A percentile compares a stretch with the other conserved stretches of the same genome.
Evolutionary conservation across 2,113 vertebrate genomes (phyloP).

Genomic region (Ifrita kowaldi): DNA sequence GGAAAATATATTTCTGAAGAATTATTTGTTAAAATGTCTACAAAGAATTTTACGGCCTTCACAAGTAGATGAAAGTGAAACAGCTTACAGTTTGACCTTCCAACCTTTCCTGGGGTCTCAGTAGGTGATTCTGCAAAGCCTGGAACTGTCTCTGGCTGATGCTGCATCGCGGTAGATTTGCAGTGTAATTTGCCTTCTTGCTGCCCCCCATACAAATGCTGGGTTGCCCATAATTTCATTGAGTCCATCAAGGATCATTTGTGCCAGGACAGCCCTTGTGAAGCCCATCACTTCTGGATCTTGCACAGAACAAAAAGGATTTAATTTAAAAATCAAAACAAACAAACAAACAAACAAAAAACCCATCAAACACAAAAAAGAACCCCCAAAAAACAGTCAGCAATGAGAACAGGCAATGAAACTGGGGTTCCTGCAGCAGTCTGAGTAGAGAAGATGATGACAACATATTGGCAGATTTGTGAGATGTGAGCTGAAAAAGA

Average conservation of each 20-base stretch:
- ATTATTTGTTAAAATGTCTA: conserved; percentile 50
- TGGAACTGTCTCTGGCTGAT: background rate
- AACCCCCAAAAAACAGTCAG: background rate
- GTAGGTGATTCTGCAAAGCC: conserved; percentile 3
- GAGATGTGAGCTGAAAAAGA: background rate
- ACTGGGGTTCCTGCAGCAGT: background rate
- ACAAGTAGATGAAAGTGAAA: conserved; percentile 39
- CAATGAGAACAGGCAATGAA: background rate
- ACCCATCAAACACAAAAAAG: background rate
- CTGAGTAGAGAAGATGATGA: background rate
- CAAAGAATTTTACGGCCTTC: background rate
- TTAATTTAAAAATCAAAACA: background rate
- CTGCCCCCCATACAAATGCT: background rate
- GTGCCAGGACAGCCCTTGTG: background rate
- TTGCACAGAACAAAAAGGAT: background rate
- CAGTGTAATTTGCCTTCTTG: background rate
- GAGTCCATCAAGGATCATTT: background rate
- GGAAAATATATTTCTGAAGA: conserved; percentile 25
- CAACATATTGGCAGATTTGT: background rate
- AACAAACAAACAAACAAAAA: background rate
- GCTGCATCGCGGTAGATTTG: background rate
- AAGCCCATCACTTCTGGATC: background rate
- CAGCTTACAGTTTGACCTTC: conserved; percentile 28
- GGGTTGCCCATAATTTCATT: background rate
- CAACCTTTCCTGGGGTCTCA: conserved; percentile 3